A percentile compares a stretch with the other conserved stretches of the same genome.
phyloP scores from a whole-genome alignment of 2,888 invertebrate species.

The Ormia ochracea region DNA sequence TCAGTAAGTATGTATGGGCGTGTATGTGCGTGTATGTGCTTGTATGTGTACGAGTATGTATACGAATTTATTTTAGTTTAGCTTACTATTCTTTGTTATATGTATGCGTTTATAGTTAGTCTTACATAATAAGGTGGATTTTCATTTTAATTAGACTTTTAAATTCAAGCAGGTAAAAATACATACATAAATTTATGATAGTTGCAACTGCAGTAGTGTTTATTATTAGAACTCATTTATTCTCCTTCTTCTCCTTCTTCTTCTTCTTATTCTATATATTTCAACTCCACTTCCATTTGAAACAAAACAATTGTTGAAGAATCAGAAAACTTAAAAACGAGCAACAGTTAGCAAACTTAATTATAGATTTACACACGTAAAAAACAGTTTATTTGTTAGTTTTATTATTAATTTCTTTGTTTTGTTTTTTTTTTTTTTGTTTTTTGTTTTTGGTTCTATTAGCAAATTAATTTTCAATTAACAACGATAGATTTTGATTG shows the following conservation, averaged over 20 bases:
- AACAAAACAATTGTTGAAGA: conserved; percentile 22
- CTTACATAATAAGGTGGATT: conserved; percentile 73
- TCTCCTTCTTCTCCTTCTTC: not conserved
- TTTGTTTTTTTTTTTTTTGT: no score
- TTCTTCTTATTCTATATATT: not conserved
- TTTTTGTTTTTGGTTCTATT: no score
- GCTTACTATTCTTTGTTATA: conserved; percentile 40
- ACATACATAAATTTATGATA: conserved; percentile 66
- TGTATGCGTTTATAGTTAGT: conserved; percentile 62
- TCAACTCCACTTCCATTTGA: conserved; percentile 13
- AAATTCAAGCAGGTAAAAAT: conserved; percentile 70
- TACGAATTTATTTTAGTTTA: conserved; percentile 41
- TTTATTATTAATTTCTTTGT: not conserved
- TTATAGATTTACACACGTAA: conserved; percentile 18
- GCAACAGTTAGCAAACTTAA: conserved; percentile 53
- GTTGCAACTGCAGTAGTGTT: conserved; percentile 47
- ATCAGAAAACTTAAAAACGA: conserved; percentile 40
- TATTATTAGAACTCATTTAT: conserved; percentile 7
- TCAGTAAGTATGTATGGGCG: conserved; percentile 4
- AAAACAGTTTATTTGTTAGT: conserved; percentile 22
- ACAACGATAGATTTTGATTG: conserved; percentile 51
- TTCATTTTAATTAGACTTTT: conserved; percentile 5
- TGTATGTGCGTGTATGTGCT: no score
- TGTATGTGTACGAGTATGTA: no score
- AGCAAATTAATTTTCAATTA: conserved; percentile 52